These are phyloP conservation scores for Mesorhabditis sp. DNA, from an alignment of 2,888 invertebrate species.

Conservation along the genomic window DNA sequence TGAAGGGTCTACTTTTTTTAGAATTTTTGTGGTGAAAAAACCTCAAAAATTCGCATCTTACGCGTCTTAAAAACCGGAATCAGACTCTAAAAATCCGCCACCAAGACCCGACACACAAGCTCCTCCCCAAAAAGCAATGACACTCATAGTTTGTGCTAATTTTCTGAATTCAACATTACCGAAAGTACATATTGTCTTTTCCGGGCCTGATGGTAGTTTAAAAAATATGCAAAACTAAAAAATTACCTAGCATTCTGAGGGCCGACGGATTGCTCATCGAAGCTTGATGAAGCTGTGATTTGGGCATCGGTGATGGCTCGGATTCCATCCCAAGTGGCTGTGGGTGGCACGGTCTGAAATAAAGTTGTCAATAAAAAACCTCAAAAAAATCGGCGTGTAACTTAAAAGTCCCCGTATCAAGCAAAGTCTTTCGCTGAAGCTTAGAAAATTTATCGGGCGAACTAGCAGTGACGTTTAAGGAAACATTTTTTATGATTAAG, in stretches of 20 bases:
- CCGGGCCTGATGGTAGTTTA: neutral
- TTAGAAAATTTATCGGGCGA: too few relatives aligned
- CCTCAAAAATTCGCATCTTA: too few relatives aligned
- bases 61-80: too few relatives aligned
- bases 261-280: slow-evolving; percentile 78
- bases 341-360: slow-evolving; percentile 27
- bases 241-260: slow-evolving; percentile 76
- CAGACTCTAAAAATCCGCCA: too few relatives aligned
- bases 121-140: neutral
- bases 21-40: too few relatives aligned
- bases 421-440: too few relatives aligned
- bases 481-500: too few relatives aligned
- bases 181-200: neutral
- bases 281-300: slow-evolving; percentile 78
- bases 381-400: too few relatives aligned
- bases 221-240: neutral
- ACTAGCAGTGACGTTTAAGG: too few relatives aligned
- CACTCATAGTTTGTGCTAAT: neutral
- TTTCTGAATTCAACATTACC: neutral
- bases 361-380: neutral
- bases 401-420: too few relatives aligned
- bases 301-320: slow-evolving; percentile 74
- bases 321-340: slow-evolving; percentile 77
- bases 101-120: neutral
- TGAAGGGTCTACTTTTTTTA: too few relatives aligned